A percentile compares a stretch with the other conserved stretches of the same genome.
These are phyloP conservation scores for Silurus meridionalis DNA, from an alignment of 2,113 vertebrate species.

Conservation along the genomic window DNA sequence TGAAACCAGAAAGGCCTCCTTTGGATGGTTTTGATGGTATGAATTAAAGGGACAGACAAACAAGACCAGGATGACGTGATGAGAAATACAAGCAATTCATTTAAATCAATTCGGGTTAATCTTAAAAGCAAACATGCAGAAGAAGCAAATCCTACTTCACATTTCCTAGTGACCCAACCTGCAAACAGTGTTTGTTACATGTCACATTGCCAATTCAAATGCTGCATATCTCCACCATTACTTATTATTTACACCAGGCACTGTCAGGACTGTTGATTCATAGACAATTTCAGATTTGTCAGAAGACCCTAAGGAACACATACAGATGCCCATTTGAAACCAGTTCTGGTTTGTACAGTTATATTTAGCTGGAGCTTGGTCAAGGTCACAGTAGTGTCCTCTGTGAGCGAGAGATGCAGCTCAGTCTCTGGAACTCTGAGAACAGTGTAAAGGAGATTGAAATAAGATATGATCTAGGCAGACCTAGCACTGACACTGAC, in stretches of 20 bases:
- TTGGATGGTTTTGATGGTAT: conserved; percentile 10
- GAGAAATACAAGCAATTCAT: conserved; percentile 13
- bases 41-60: conserved; percentile 27
- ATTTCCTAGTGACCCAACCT: not conserved
- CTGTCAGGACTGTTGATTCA: conserved; percentile 29
- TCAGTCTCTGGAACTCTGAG: conserved; percentile 26
- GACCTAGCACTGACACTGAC: not conserved
- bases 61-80: conserved; percentile 5
- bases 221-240: conserved; percentile 27
- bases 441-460: not conserved
- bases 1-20: conserved; percentile 19
- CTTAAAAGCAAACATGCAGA: conserved; percentile 30
- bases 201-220: conserved; percentile 51
- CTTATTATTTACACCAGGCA: conserved; percentile 41
- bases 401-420: conserved; percentile 12
- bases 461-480: conserved; percentile 11
- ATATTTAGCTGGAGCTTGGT: conserved; percentile 33
- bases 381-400: conserved; percentile 50
- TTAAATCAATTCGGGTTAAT: conserved; percentile 38
- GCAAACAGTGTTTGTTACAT: conserved; percentile 31
- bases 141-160: conserved; percentile 24
- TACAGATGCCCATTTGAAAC: conserved; percentile 12
- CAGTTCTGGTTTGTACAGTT: conserved; percentile 28
- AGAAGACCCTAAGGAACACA: conserved; percentile 1
- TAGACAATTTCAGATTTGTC: conserved; percentile 12